Conservation (phyloP, 53 echinoderm and acorn worm genomes). For the Astropecten irregularis region DNA sequence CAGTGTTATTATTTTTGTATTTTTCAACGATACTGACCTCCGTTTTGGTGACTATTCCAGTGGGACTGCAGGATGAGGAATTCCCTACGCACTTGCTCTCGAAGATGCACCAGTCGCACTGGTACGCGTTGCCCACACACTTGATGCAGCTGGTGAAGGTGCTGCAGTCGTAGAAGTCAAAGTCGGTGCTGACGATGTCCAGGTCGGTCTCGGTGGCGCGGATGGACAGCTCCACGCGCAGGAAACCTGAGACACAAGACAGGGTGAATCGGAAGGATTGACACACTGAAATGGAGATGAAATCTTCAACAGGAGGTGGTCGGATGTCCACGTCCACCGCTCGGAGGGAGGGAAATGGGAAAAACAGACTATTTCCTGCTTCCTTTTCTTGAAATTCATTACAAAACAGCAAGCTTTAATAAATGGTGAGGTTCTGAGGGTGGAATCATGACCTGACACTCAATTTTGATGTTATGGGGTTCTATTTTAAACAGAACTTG, state of each 20-base stretch:
- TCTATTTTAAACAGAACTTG: too few species aligned
- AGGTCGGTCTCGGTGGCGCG: conserved; percentile 52
- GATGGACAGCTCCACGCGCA: conserved; percentile 63
- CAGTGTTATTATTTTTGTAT: too few species aligned
- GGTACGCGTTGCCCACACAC: conserved; percentile 74
- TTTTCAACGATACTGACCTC: conserved; percentile 32
- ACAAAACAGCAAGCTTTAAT: too few species aligned
- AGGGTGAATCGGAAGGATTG: not conserved
- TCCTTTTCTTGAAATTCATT: too few species aligned
- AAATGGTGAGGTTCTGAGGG: too few species aligned
- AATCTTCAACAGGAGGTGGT: too few species aligned
- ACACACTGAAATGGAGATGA: not conserved
- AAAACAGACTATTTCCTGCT: not conserved
- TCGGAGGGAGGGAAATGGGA: too few species aligned
- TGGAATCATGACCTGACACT: too few species aligned
- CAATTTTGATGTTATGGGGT: too few species aligned
- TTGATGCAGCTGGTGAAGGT: conserved; percentile 66
- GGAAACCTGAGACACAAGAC: conserved; percentile 53
- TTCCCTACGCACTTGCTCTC: conserved; percentile 72
- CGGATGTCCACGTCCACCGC: too few species aligned
- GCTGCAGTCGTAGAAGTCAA: conserved; percentile 84
- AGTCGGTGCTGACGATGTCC: conserved; percentile 62
- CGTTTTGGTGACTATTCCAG: conserved; percentile 45
- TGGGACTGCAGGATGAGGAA: conserved; percentile 17
- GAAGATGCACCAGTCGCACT: conserved; percentile 83